Evolutionary conservation across 2,113 vertebrate species (phyloP).

Genomic region (Megaceryle maxima): DNA sequence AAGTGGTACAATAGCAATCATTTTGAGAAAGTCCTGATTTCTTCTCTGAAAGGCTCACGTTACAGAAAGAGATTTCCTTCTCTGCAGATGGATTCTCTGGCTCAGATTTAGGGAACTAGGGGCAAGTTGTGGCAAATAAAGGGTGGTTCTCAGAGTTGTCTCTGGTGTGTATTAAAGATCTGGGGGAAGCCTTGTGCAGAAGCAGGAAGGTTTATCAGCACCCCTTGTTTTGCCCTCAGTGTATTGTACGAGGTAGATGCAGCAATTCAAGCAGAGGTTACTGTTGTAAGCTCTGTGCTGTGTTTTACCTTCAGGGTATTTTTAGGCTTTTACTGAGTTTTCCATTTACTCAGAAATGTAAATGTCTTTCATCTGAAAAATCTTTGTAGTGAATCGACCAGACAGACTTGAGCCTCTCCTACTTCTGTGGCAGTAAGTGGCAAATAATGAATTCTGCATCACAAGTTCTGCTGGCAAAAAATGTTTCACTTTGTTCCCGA

Average conservation of each 20-base stretch:
- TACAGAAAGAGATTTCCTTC: background rate
- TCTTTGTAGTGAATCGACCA: too few species aligned
- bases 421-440: background rate
- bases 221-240: background rate
- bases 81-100: background rate
- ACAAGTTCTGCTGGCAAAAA: background rate
- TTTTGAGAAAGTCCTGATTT: background rate
- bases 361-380: background rate
- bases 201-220: background rate
- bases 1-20: background rate
- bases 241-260: background rate
- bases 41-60: background rate
- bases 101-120: background rate
- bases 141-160: background rate
- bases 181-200: background rate
- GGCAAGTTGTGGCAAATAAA: background rate
- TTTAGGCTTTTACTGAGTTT: background rate
- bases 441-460: background rate
- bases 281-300: background rate
- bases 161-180: background rate
- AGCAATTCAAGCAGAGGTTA: background rate
- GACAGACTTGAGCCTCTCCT: background rate
- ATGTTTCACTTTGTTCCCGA: background rate
- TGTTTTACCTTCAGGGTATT: background rate
- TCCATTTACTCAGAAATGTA: background rate